These are phyloP conservation scores for Macrobrachium rosenbergii DNA, from an alignment of 1,140 invertebrate species.

Conservation along the genomic window DNA sequence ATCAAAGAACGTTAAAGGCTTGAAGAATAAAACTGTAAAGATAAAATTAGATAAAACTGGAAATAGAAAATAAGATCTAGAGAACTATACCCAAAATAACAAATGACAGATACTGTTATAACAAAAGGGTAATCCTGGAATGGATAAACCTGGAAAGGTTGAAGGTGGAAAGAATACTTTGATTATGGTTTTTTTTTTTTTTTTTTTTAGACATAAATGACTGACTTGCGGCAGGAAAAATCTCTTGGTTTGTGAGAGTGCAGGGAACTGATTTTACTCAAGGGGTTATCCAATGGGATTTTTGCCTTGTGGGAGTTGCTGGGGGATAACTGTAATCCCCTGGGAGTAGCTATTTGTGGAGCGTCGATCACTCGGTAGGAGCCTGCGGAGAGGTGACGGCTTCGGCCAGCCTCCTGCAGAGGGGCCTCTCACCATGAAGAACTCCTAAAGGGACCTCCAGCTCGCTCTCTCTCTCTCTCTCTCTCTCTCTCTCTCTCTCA, in stretches of 20 bases:
- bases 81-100: not conserved
- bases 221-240: no score
- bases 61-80: not conserved
- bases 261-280: no score
- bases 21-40: not conserved
- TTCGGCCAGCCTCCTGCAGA: constrained; percentile 29
- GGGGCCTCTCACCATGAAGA: not conserved
- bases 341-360: constrained; percentile 41
- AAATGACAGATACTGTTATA: not conserved
- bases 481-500: no score
- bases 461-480: not conserved
- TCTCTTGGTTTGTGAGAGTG: no score
- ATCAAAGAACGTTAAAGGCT: not conserved
- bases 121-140: not conserved
- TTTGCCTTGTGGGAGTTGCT: not conserved
- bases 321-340: not conserved
- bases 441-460: constrained; percentile 2
- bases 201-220: no score
- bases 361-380: constrained; percentile 42
- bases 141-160: not conserved
- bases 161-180: not conserved
- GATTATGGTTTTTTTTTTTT: no score
- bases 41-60: not conserved
- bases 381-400: constrained; percentile 33
- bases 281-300: not conserved